Evolutionary conservation across 2,888 invertebrate genomes (phyloP).

Genomic region (Agrochola circellaris): DNA sequence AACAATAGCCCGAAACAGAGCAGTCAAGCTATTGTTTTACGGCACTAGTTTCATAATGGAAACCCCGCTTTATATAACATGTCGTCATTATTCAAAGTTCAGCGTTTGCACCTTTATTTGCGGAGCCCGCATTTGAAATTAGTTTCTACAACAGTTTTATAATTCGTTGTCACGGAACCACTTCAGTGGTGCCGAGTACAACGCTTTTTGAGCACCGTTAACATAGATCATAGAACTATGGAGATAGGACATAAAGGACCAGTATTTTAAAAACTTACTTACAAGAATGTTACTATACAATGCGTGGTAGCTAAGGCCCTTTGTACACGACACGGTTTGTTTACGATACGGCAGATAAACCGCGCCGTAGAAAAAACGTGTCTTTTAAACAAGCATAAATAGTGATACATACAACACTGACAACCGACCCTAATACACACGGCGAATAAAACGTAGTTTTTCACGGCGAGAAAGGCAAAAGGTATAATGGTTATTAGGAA

Average conservation of each 20-base stretch:
- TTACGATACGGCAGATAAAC: too few relatives aligned
- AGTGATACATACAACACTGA: too few relatives aligned
- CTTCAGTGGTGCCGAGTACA: constrained; percentile 62
- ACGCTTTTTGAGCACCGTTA: constrained; percentile 42
- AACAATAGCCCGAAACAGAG: neutral
- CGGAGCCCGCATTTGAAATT: constrained; percentile 65
- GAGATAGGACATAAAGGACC: constrained; percentile 14
- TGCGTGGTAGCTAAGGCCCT: too few relatives aligned
- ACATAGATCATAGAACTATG: constrained; percentile 42
- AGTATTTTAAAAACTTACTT: neutral
- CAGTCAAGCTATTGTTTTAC: neutral
- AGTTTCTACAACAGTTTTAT: constrained; percentile 68
- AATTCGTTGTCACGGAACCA: constrained; percentile 72
- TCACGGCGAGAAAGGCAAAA: too few relatives aligned
- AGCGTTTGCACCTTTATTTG: constrained; percentile 72
- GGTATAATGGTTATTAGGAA: too few relatives aligned
- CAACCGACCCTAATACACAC: too few relatives aligned
- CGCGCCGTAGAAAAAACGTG: too few relatives aligned
- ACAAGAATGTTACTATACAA: too few relatives aligned
- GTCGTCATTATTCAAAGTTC: constrained; percentile 63
- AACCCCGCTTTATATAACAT: constrained; percentile 47
- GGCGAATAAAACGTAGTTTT: too few relatives aligned
- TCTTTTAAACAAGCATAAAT: too few relatives aligned
- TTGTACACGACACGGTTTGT: too few relatives aligned
- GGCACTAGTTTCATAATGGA: neutral